Conservation (phyloP, 2,113 vertebrate genomes). For the Gasterosteus nipponicus region DNA sequence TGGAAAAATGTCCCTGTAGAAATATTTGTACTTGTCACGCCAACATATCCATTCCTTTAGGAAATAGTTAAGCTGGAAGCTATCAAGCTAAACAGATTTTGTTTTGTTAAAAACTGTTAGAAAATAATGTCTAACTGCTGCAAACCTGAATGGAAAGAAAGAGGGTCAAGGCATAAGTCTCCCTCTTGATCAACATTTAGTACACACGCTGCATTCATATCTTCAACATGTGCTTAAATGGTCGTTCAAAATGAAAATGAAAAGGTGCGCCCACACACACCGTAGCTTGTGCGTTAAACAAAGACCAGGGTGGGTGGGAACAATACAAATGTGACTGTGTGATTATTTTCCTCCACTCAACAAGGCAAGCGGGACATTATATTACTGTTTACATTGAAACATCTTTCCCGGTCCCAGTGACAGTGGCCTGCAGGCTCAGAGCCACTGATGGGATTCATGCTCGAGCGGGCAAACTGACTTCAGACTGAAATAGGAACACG, state of each 20-base stretch:
- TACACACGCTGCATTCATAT: background rate
- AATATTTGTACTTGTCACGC: background rate
- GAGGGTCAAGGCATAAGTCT: too few species aligned
- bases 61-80: background rate
- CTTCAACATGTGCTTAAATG: background rate
- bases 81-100: background rate
- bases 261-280: background rate
- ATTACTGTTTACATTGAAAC: slow-evolving; percentile 72
- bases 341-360: slow-evolving; percentile 59
- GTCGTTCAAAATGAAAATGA: background rate
- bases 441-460: slow-evolving; percentile 55
- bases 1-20: background rate
- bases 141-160: background rate
- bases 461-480: slow-evolving; percentile 67
- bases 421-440: slow-evolving; percentile 60
- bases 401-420: slow-evolving; percentile 66
- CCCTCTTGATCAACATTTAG: background rate
- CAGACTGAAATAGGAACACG: slow-evolving; percentile 65
- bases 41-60: background rate
- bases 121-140: background rate
- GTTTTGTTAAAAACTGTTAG: background rate
- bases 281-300: slow-evolving; percentile 17
- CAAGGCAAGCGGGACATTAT: slow-evolving; percentile 70
- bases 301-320: slow-evolving; percentile 19
- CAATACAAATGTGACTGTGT: slow-evolving; percentile 14